Percentiles rank a stretch among this genome's conserved stretches.
Evolutionary conservation across 2,113 vertebrate genomes (phyloP).

Genomic region (Pterocles burchelli): DNA sequence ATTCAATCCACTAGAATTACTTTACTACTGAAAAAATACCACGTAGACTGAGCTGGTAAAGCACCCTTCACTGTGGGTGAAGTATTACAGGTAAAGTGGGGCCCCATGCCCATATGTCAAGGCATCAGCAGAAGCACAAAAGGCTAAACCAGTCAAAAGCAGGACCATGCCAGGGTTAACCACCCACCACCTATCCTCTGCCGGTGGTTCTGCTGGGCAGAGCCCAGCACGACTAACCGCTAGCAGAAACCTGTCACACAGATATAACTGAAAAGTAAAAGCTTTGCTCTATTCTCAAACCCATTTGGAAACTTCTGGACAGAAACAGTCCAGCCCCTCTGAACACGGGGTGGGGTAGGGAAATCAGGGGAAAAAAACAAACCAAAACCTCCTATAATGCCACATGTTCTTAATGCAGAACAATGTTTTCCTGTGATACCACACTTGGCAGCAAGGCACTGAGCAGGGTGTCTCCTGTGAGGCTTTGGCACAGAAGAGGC

Average conservation of each 20-base stretch:
- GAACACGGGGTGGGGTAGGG: neutral
- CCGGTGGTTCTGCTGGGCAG: neutral
- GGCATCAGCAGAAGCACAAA: neutral
- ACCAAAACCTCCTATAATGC: neutral
- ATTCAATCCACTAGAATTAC: neutral
- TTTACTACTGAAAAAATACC: neutral
- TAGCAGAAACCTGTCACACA: neutral
- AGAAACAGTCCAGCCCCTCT: neutral
- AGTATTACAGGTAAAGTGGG: neutral
- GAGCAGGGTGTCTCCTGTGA: neutral
- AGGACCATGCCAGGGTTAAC: neutral
- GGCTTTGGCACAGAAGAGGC: neutral
- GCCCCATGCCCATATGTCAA: fast-evolving
- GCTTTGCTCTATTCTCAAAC: neutral
- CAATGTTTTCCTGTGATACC: fast-evolving
- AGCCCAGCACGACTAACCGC: neutral
- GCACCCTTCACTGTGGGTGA: neutral
- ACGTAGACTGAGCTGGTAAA: neutral
- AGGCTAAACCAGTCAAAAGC: neutral
- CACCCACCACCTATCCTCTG: neutral
- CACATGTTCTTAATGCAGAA: neutral
- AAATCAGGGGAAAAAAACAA: neutral
- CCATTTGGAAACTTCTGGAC: neutral
- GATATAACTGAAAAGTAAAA: neutral
- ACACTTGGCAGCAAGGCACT: neutral